Evolutionary conservation across 2,888 invertebrate genomes (phyloP).

Genomic region (Macropis europaea): DNA sequence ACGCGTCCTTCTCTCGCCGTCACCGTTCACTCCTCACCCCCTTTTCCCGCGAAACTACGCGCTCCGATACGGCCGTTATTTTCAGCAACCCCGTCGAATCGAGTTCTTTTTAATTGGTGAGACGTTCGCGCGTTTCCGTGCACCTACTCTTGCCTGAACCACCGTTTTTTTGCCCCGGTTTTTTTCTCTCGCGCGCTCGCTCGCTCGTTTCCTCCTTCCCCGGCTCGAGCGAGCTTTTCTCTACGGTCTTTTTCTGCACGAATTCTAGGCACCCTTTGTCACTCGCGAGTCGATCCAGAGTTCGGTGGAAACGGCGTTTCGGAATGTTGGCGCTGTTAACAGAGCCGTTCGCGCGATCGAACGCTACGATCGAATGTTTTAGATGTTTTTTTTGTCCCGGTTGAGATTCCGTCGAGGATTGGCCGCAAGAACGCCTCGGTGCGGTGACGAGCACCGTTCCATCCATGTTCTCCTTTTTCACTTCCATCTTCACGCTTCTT

Average conservation of each 20-base stretch:
- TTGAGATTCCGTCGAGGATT: conserved; percentile 25
- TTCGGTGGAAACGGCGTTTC: conserved; percentile 6
- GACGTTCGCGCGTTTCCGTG: conserved; percentile 56
- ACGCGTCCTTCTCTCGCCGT: conserved; percentile 24
- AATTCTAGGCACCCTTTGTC: conserved; percentile 54
- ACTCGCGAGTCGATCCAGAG: conserved; percentile 13
- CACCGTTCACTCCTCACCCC: conserved; percentile 28
- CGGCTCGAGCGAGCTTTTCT: background rate
- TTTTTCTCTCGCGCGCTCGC: background rate
- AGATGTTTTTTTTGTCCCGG: conserved; percentile 6
- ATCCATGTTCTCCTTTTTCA: background rate
- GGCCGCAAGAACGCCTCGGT: conserved; percentile 10
- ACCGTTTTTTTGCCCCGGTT: conserved; percentile 18
- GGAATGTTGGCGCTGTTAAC: conserved; percentile 21
- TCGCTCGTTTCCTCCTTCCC: background rate
- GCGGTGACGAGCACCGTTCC: background rate
- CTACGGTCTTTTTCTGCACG: conserved; percentile 46
- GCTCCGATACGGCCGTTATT: conserved; percentile 72
- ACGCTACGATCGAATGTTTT: conserved; percentile 15
- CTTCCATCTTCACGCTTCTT: no score
- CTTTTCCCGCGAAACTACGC: conserved; percentile 66
- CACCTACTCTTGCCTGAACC: conserved; percentile 31
- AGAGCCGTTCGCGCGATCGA: conserved; percentile 1
- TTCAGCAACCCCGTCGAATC: conserved; percentile 70
- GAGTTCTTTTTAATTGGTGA: conserved; percentile 74